These are phyloP conservation scores for Temnopleurus reevesii DNA, from an alignment of 53 echinoderm and acorn worm genomes.

Conservation along the genomic window DNA sequence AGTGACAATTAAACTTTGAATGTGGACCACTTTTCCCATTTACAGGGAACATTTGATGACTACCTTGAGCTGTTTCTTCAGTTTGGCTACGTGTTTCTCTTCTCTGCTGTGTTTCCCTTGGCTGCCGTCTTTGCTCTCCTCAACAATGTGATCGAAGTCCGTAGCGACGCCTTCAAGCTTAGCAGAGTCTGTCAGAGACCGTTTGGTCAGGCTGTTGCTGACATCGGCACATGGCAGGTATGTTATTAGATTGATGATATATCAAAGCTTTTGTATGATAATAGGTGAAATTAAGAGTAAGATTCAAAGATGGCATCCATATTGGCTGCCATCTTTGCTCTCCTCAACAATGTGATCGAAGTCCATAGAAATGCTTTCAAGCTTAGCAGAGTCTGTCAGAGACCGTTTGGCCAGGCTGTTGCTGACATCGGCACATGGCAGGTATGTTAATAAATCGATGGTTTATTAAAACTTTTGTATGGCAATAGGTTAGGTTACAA, in stretches of 20 bases:
- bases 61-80: conserved; percentile 98
- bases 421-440: conserved; percentile 95
- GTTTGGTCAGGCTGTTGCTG: conserved; percentile 82
- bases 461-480: too few species aligned
- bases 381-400: conserved; percentile 80
- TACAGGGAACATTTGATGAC: conserved; percentile 98
- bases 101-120: conserved; percentile 96
- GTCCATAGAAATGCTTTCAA: conserved; percentile 91
- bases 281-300: too few species aligned
- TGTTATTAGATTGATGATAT: too few species aligned
- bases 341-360: conserved; percentile 90
- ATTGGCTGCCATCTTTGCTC: conserved; percentile 84
- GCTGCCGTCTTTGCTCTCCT: conserved; percentile 88
- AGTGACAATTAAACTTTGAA: neutral
- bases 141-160: conserved; percentile 95
- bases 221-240: conserved; percentile 99
- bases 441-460: too few species aligned
- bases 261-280: too few species aligned
- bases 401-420: conserved; percentile 82
- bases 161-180: conserved; percentile 96
- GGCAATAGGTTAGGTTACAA: too few species aligned
- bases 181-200: conserved; percentile 91
- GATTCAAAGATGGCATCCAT: too few species aligned
- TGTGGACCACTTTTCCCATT: neutral
- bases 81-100: conserved; percentile 98